These are phyloP conservation scores for Phataginus tricuspis DNA, from an alignment of 2,797 vertebrate species.

Conservation along the genomic window DNA sequence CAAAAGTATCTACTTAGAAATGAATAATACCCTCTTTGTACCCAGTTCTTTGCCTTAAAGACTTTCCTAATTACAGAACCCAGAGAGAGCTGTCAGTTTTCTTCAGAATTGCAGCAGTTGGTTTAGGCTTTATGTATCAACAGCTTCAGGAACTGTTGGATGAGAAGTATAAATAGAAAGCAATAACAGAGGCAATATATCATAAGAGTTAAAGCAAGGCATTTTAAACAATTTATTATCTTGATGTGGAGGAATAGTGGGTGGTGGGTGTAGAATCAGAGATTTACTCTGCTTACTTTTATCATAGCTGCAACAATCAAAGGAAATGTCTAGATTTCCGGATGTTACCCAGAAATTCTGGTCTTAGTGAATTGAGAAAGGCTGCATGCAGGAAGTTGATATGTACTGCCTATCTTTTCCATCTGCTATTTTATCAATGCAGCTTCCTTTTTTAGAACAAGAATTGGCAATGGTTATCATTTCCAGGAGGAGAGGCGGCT, in stretches of 20 bases:
- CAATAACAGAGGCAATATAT: constrained; percentile 60
- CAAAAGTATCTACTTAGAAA: not conserved
- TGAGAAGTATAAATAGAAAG: constrained; percentile 70
- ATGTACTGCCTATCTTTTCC: constrained; percentile 24
- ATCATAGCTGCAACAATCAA: constrained; percentile 61
- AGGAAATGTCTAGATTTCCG: constrained; percentile 73
- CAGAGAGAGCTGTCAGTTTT: constrained; percentile 44
- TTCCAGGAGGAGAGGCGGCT: not conserved
- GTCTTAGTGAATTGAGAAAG: constrained; percentile 42
- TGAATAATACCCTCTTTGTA: constrained; percentile 11
- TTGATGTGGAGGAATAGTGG: constrained; percentile 30
- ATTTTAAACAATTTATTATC: constrained; percentile 69
- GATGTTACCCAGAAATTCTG: constrained; percentile 40
- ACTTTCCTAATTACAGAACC: constrained; percentile 27
- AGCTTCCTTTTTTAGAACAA: not conserved
- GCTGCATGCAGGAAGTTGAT: constrained; percentile 54
- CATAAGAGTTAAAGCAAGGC: constrained; percentile 31
- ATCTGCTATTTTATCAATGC: constrained; percentile 18
- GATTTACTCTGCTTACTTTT: constrained; percentile 56
- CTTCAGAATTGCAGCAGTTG: constrained; percentile 50
- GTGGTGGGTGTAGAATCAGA: constrained; percentile 22
- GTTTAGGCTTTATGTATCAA: constrained; percentile 49
- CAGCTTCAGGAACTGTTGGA: constrained; percentile 67
- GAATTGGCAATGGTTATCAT: not conserved
- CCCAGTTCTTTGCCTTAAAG: constrained; percentile 4